Base-by-base conservation (phyloP, 2,113 vertebrate species). In the Labeo catla region DNA sequence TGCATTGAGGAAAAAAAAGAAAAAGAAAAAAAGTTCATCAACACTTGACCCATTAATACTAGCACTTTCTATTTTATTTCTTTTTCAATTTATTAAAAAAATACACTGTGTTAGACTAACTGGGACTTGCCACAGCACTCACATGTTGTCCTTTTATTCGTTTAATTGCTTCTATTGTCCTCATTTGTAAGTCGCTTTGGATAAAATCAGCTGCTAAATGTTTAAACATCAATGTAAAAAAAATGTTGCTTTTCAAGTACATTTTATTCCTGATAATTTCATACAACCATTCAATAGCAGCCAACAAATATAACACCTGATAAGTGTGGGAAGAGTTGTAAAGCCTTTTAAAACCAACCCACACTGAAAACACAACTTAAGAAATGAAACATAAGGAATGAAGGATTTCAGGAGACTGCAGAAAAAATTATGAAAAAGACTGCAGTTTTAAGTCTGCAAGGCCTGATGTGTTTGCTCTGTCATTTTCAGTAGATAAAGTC, bases 401-500 rank as follows among this genome's bases (percentile, higher is more conserved):
- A 28, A 77, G 54, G 28, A 47, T 10, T 39, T 78, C 9, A 39
- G 15, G 28, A 77, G 28, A 39, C 76, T n/a, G n/a, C n/a, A n/a
- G n/a, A n/a, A n/a, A n/a, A n/a, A n/a, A 77, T 47, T 59, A 13
- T 57, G 39, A 39, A 78, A 77, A 78, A 78, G 34, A 2, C 76
- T 39, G 76, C 50, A 57, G 76, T 21, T 78, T 39, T 34, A 39
- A 39, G 34, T 79, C 19, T 54, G 28, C 10, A 39, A 57, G 34
- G 4, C 9, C 52, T 59, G 34, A 21, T 59, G 76, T 19, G 43
- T 59, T 78, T 59, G 9, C 52, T 36, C 4, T 59, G 52, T 79
- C 52, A 79, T 79, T 57, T 78, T 59, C 4, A 11, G 34, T 5
- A 59, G 34, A 59, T 79, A 21, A 79, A 19, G 43, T 59, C 34